Base-by-base conservation (phyloP, 1,140 invertebrate species). In the Euwallacea similis region DNA sequence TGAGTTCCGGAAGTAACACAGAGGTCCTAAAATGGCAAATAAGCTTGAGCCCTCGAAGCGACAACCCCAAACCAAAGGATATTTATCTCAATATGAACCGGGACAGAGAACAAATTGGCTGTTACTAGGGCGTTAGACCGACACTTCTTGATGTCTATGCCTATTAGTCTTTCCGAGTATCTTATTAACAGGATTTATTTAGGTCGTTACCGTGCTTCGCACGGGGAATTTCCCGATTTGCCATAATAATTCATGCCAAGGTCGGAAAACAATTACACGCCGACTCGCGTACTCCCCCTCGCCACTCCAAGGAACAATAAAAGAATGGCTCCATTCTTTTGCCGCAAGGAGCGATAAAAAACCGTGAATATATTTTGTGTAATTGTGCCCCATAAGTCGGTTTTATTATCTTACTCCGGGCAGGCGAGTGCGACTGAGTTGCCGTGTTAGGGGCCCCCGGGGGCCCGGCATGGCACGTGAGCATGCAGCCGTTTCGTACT, bases 301-400 rank as follows among this genome's bases (percentile, higher is more conserved):
- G 33, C 53, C 50, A 56, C 70, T 66, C 77, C 62, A 73, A 71
- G 78, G 78, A 73, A 73, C 77, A 76, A 79, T 80, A 80, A 80
- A 80, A 79, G 79, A 79, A 78, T 79, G 79, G 77, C 73, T 77
- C 77, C 74, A 78, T 79, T 77, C 75, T 73, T 78, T 78, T 67
- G 79, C 79, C 79, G 78, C 79, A 80, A 80, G 79, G 79, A 78
- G 76, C 77, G 60, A 79, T 80, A 80, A 80, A 80, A 80, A 80
- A 79, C 77, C 78, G 78, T 79, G 79, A 80, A 80, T 80, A 79
- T 79, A 79, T 80, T 79, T 79, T 79, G 79, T 79, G 78, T 80
- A 80, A 80, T 80, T 80, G 79, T 74, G 77, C 77, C 62, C 74
- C 79, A 79, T 79, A 79, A 80, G 79, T 79, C 76, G 79, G 76